These are phyloP conservation scores for Pteronura brasiliensis DNA, from an alignment of 2,113 vertebrate species.

Conservation along the genomic window DNA sequence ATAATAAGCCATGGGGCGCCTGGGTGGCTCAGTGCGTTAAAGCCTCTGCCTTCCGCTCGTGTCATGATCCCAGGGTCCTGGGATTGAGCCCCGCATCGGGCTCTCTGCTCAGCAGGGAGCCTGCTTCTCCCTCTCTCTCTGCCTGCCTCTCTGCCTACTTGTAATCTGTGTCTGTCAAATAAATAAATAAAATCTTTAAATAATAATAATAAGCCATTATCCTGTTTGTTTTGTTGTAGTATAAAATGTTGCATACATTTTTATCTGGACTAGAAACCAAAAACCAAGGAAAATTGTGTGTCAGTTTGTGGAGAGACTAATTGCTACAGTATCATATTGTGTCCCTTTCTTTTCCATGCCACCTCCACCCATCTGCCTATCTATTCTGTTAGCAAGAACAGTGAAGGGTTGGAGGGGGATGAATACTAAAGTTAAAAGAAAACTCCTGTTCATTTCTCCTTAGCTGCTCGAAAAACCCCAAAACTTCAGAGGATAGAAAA, in stretches of 20 bases:
- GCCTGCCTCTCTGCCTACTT: no score
- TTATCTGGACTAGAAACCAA: neutral
- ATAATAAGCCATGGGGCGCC: neutral
- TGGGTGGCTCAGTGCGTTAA: no score
- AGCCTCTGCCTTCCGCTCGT: no score
- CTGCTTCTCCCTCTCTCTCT: no score
- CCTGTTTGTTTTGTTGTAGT: neutral
- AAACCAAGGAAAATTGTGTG: neutral
- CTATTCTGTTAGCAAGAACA: neutral
- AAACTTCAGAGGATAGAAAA: neutral
- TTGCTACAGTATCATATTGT: neutral
- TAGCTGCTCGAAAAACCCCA: neutral
- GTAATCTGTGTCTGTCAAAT: no score
- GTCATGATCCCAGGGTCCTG: no score
- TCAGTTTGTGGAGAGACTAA: neutral
- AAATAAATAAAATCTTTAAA: neutral
- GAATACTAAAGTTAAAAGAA: neutral
- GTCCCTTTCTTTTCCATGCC: neutral
- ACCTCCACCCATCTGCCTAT: neutral
- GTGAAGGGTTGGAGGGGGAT: neutral
- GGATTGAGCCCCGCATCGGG: no score
- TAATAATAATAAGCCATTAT: neutral
- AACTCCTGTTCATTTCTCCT: neutral
- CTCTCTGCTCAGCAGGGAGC: no score
- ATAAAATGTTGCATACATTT: neutral